These are phyloP conservation scores for Anniella stebbinsi DNA, from an alignment of 2,797 vertebrate genomes.

Conservation along the genomic window DNA sequence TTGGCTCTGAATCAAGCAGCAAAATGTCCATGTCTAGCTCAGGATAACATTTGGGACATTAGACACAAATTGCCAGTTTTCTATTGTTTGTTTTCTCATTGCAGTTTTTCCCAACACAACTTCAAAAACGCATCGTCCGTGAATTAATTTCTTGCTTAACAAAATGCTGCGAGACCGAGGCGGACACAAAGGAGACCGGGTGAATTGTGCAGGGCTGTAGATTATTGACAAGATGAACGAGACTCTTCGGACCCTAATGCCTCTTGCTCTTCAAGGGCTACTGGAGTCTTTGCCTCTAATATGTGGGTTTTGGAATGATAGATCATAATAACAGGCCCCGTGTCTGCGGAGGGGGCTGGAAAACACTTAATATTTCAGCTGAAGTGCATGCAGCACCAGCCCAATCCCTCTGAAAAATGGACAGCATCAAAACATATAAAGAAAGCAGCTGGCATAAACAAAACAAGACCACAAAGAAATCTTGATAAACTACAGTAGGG, in stretches of 20 bases:
- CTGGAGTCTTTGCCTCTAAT: conserved; percentile 72
- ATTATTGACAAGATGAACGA: conserved; percentile 77
- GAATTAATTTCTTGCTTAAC: neutral
- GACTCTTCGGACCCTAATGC: conserved; percentile 74
- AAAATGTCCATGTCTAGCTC: too few relatives aligned
- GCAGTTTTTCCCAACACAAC: conserved; percentile 1
- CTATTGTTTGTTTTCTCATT: neutral
- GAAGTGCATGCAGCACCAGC: conserved; percentile 76
- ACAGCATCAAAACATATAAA: conserved; percentile 79
- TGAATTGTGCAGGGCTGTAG: conserved; percentile 69
- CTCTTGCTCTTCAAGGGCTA: conserved; percentile 71
- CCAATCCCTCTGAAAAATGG: conserved; percentile 83
- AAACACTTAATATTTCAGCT: conserved; percentile 83
- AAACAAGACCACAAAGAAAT: conserved; percentile 74
- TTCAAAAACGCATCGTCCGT: neutral
- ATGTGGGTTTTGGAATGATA: conserved; percentile 80
- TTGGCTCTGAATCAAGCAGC: too few relatives aligned
- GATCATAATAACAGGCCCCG: conserved; percentile 79
- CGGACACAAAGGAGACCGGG: conserved; percentile 71
- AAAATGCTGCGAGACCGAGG: conserved; percentile 42
- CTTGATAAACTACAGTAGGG: conserved; percentile 76
- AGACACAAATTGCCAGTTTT: neutral
- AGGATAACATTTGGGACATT: neutral
- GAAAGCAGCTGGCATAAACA: conserved; percentile 76
- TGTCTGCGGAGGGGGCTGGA: conserved; percentile 73